Conservation (phyloP, 2,113 vertebrate genomes). For the Gallinago paraguaiae region DNA sequence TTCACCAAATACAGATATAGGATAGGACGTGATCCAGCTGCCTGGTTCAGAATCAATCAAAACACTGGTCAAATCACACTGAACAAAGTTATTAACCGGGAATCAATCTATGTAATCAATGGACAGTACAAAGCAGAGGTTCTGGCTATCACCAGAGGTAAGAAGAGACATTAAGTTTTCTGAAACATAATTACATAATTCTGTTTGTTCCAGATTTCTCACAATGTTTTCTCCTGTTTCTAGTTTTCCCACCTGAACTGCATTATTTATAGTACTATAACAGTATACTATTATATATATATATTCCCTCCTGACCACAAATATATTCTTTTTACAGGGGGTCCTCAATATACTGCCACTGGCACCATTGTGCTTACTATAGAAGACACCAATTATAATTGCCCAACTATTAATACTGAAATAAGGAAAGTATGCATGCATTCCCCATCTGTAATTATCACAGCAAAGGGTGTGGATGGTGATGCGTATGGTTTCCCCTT, state of each 20-base stretch:
- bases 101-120: slow-evolving; percentile 80
- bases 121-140: slow-evolving; percentile 86
- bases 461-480: slow-evolving; percentile 57
- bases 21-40: slow-evolving; percentile 85
- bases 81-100: slow-evolving; percentile 80
- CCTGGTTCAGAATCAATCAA: slow-evolving; percentile 85
- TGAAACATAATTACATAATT: not conserved
- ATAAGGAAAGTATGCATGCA: slow-evolving; percentile 73
- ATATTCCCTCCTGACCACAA: not conserved
- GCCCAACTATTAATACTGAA: slow-evolving; percentile 78
- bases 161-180: slow-evolving; percentile 45
- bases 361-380: slow-evolving; percentile 85
- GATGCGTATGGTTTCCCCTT: slow-evolving; percentile 80
- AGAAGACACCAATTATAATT: slow-evolving; percentile 80
- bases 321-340: slow-evolving; percentile 72
- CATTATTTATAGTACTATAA: not conserved
- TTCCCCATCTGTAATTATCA: slow-evolving; percentile 73
- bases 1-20: slow-evolving; percentile 81
- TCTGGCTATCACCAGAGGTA: slow-evolving; percentile 84
- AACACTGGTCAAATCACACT: slow-evolving; percentile 87
- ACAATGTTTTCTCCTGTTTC: not conserved
- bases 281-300: too few relatives aligned
- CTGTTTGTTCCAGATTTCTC: not conserved
- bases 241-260: not conserved
- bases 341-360: slow-evolving; percentile 82